Evolutionary conservation across 2,797 vertebrate genomes (phyloP), one percentile per base, ranked within the genome.

Genomic region (Numenius phaeopus): DNA sequence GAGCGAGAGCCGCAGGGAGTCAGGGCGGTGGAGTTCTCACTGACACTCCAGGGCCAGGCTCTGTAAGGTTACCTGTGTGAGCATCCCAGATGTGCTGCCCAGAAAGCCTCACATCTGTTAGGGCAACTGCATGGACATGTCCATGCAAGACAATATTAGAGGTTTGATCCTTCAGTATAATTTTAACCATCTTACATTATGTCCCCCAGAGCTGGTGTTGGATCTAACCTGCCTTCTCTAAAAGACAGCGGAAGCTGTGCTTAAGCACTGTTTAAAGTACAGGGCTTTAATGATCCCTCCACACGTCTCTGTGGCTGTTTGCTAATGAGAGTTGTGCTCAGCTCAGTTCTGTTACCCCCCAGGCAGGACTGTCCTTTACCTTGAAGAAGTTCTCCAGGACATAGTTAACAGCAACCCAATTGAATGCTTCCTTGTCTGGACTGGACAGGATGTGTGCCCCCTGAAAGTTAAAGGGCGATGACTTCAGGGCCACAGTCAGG

Each of bases 361-460:
- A 58, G 29, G 18, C 12, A 78, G 23, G 76, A 39, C 26, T 9
- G 5, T 77, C 34, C 62, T 89, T 91, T 97, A 98, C 99, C 99
- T 99, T 98, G 92, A 99, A 98, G 83, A 99, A 98, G 75, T 98
- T 98, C 84, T 98, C 98, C 91, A 98, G 96, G 76, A 99, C 87
- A 23, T 99, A 99, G 94, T 99, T 99, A 96, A 98, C 97, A 5
- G 98, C 98, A 94, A 98, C 98, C 99, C 99, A 99, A 14, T 97
- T 98, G 75, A 98, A 98, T 37, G 98, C 98, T 5, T 98, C 98
- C 88, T 99, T 96, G 0, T 98, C 97, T 94, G 97, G 94, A 39
- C 98, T 98, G 3, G 98, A 97, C 81, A 99, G 98, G 92, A 99
- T 98, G 39, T 89, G 95, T 57, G 98, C 98, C 6, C 98, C 98